Evolutionary conservation across 2,113 vertebrate species (phyloP), one percentile per base, ranked within the genome.

Genomic region (Xenopus laevis): DNA sequence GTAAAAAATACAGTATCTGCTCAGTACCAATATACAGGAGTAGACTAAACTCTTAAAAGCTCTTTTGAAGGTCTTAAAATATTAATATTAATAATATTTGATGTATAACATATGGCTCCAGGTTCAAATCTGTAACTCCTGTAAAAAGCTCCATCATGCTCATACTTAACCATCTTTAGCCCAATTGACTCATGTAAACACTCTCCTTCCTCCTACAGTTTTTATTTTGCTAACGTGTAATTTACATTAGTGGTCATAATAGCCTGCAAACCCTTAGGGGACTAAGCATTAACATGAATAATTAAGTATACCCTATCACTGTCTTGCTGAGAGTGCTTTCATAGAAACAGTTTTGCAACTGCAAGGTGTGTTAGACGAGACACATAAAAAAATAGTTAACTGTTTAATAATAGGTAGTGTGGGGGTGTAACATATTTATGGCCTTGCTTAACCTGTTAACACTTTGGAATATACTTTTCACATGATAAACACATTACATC

Each of bases 101-200:
- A 93, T 83, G 74, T 82, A 71, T 70, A 80, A 75, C 82, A 83
- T 86, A 84, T 82, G 84, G 77, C 27, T 81, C 67, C 77, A 74
- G 58, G 78, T 86, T 69, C 79, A 70, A 72, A 69, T 70, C 40
- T 27, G 23, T 27, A 2, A 27, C 23, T 77, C 68, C 57, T 78
- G 1, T 58, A 81, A 76, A 84, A 71, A 78, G 12, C 21, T 65
- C 78, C 76, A 46, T 46, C 79, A 81, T 72, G 68, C 79, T 83
- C 80, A 73, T 77, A 73, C 18, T 57, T 21, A 80, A 58, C 57
- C 71, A 60, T 33, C 57, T 78, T 78, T 62, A 1, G 0, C 27
- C 78, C 68, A 69, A 63, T 15, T 74, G 45, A 67, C 3, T 77
- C 3, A 4, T 10, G 33, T 44, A 10, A 23, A 52, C 17, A 59